Evolutionary conservation across 2,797 vertebrate species (phyloP).

Genomic region (Premnoplex brunnescens): DNA sequence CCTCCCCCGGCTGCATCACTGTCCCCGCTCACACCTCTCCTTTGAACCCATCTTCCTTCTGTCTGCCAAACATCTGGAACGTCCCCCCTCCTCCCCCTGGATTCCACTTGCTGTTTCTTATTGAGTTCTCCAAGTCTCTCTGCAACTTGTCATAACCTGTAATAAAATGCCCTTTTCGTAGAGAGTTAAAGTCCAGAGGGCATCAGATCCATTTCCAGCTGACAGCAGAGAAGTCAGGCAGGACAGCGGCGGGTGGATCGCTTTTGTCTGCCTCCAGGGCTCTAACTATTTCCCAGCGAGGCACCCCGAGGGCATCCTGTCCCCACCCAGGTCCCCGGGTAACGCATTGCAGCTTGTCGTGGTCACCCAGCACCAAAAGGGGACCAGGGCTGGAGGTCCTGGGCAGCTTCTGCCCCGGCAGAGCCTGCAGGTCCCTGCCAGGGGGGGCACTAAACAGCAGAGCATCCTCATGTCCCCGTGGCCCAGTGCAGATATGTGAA

Average conservation of each 20-base stretch:
- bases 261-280: slow-evolving; percentile 8
- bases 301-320: neutral
- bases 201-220: slow-evolving; percentile 80
- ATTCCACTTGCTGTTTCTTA: slow-evolving; percentile 74
- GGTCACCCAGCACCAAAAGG: neutral
- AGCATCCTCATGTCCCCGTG: neutral
- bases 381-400: neutral
- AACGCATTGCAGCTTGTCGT: accelerated
- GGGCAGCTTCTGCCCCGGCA: neutral
- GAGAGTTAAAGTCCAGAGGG: slow-evolving; percentile 77
- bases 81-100: neutral
- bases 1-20: neutral
- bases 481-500: neutral
- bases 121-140: slow-evolving; percentile 75
- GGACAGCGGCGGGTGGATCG: slow-evolving; percentile 7
- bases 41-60: slow-evolving; percentile 75
- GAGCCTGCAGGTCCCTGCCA: neutral
- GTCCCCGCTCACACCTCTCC: slow-evolving; percentile 77
- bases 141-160: slow-evolving; percentile 81
- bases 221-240: slow-evolving; percentile 60
- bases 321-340: accelerated
- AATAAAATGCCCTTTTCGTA: slow-evolving; percentile 78
- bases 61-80: slow-evolving; percentile 76
- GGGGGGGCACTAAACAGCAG: neutral
- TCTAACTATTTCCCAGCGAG: neutral